phyloP scores from a whole-genome alignment of 2,888 invertebrate genomes.

The Melanostoma scalare region DNA sequence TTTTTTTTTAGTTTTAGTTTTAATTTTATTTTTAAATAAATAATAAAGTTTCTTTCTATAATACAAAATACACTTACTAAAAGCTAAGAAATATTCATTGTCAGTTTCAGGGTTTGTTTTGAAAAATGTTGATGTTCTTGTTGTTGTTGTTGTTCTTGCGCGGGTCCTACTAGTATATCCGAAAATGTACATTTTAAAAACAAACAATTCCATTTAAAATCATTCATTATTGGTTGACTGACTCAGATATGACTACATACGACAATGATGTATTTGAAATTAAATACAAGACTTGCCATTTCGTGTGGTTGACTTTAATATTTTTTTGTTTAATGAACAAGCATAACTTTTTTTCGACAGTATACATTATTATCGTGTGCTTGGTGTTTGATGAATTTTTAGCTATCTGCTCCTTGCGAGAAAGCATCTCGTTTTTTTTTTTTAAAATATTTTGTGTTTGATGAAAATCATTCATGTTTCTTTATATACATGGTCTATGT shows the following conservation, averaged over 20 bases:
- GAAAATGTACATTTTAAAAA: slow-evolving; percentile 48
- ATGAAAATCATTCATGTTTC: slow-evolving; percentile 35
- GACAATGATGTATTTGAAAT: slow-evolving; percentile 46
- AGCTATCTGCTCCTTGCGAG: slow-evolving; percentile 6
- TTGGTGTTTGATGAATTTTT: slow-evolving; percentile 7
- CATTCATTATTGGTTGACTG: slow-evolving; percentile 65
- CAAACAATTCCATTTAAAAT: slow-evolving; percentile 47
- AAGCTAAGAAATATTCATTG: slow-evolving; percentile 71
- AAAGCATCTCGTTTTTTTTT: slow-evolving; percentile 6
- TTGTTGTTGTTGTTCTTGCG: slow-evolving; percentile 21
- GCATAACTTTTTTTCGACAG: slow-evolving; percentile 33
- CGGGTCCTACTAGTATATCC: slow-evolving; percentile 29
- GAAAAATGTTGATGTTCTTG: slow-evolving; percentile 6
- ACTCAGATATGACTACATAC: slow-evolving; percentile 62
- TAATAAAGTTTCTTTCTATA: slow-evolving; percentile 69
- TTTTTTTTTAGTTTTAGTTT: slow-evolving; percentile 54
- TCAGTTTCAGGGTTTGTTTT: slow-evolving; percentile 58
- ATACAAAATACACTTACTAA: slow-evolving; percentile 73
- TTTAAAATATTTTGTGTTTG: slow-evolving; percentile 5
- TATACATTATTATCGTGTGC: slow-evolving; percentile 26
- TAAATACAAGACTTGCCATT: slow-evolving; percentile 50
- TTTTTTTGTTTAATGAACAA: slow-evolving; percentile 10
- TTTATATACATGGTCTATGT: slow-evolving; percentile 59
- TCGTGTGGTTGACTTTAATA: neutral
- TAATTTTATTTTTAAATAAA: slow-evolving; percentile 72